Conservation (phyloP, 2,888 invertebrate species). For the Tetramorium bicarinatum region DNA sequence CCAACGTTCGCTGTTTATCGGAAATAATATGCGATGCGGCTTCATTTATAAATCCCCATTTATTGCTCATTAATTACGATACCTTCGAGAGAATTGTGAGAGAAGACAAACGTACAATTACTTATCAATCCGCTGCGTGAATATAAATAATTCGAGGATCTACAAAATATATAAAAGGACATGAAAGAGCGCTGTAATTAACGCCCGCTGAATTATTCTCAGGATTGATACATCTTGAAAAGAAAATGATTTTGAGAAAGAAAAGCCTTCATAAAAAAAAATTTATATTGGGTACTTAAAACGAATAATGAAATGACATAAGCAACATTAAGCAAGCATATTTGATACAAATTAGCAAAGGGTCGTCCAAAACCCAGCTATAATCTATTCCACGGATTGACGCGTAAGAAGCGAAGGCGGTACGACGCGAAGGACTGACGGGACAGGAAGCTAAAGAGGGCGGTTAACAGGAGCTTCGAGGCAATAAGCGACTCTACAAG, state of each 20-base stretch:
- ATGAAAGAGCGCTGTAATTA: background rate
- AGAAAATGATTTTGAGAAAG: background rate
- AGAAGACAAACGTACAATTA: background rate
- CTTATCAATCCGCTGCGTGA: background rate
- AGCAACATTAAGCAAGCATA: background rate
- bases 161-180: background rate
- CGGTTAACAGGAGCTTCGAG: slow-evolving; percentile 82
- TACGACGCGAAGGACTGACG: slow-evolving; percentile 65
- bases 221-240: background rate
- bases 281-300: background rate
- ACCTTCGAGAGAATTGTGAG: background rate
- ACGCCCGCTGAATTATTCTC: background rate
- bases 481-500: slow-evolving; percentile 84
- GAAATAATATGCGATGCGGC: slow-evolving; percentile 18
- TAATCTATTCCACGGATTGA: slow-evolving; percentile 45
- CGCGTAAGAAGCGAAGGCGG: slow-evolving; percentile 61
- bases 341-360: slow-evolving; percentile 46
- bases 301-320: background rate
- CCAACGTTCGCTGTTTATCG: slow-evolving; percentile 32
- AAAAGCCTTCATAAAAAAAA: background rate
- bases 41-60: slow-evolving; percentile 29
- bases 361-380: slow-evolving; percentile 32
- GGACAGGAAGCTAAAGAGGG: slow-evolving; percentile 78
- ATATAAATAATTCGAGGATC: background rate
- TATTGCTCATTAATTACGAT: slow-evolving; percentile 18